Evolutionary conservation across 2,888 invertebrate species (phyloP), one percentile per base, ranked within the genome.

Genomic region (Trissolcus brochymenae): DNA sequence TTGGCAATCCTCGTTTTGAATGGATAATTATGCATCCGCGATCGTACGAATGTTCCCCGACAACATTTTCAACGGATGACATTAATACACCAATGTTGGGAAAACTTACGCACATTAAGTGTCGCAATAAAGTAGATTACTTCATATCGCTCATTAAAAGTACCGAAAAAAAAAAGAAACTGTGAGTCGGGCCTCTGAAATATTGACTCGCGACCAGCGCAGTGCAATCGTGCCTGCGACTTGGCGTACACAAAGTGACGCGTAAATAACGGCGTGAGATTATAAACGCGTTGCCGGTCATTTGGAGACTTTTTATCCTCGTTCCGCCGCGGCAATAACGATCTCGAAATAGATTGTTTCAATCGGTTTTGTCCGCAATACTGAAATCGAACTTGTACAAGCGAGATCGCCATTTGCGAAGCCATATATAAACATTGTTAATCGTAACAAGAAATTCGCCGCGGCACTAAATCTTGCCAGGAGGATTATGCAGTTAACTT

Each of bases 361-460:
- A 68, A 11, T 64, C 50, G 50, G 60, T 53, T 76, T 64, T 60
- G 64, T 55, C 68, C 56, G 49, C 56, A 71, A 71, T 71, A 66
- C 68, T 76, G 65, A 71, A 76, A 76, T 71, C 61, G 66, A 25
- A 71, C 25, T 50, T 6, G 25, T 60, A 61, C 71, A 65, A 76
- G 57, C 60, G 66, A 71, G 55, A 51, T 65, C 53, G 60, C 54
- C 53, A 65, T 61, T n/a, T 56, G 56, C 43, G 9, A 11, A 56
- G 59, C 61, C 40, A 66, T 19, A 51, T 19, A 51, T 76, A 76
- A 76, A 76, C 66, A 71, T 76, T 76, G 71, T 76, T 71, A 76
- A 76, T 71, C 71, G 76, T 50, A 65, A 62, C 76, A 71, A 76
- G 76, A 71, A 76, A 67, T 76, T 60, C 71, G 53, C 53, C 56